Evolutionary conservation across 2,113 vertebrate genomes (phyloP).

Genomic region (Nanorana parkeri): DNA sequence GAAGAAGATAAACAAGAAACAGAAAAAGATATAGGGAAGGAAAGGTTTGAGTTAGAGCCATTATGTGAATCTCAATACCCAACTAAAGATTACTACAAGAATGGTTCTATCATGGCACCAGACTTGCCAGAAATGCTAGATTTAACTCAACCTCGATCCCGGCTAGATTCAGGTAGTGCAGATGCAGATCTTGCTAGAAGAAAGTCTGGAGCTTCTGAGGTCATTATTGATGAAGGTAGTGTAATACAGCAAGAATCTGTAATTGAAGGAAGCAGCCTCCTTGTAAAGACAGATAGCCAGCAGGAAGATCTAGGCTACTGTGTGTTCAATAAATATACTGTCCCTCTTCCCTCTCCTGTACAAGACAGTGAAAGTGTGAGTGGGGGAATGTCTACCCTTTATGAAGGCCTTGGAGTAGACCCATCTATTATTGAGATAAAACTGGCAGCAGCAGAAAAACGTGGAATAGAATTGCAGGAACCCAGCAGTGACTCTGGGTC

Average conservation of each 20-base stretch:
- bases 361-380: slow-evolving; percentile 78
- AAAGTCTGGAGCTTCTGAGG: slow-evolving; percentile 81
- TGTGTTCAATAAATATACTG: slow-evolving; percentile 97
- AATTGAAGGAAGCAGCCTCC: slow-evolving; percentile 77
- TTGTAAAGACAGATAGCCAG: slow-evolving; percentile 88
- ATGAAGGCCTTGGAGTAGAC: slow-evolving; percentile 74
- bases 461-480: slow-evolving; percentile 61
- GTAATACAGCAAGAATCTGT: slow-evolving; percentile 75
- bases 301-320: slow-evolving; percentile 96
- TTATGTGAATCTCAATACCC: slow-evolving; percentile 79
- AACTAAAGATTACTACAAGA: slow-evolving; percentile 84
- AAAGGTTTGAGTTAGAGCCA: slow-evolving; percentile 75
- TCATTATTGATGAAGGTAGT: slow-evolving; percentile 74
- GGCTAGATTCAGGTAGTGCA: slow-evolving; percentile 84
- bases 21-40: slow-evolving; percentile 64
- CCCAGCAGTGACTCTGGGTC: slow-evolving; percentile 55
- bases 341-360: slow-evolving; percentile 93
- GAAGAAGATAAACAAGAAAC: slow-evolving; percentile 60
- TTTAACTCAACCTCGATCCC: slow-evolving; percentile 87
- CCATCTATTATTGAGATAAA: slow-evolving; percentile 80
- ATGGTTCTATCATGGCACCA: slow-evolving; percentile 87
- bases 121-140: slow-evolving; percentile 98
- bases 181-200: slow-evolving; percentile 82
- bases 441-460: slow-evolving; percentile 76
- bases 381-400: slow-evolving; percentile 74